Evolutionary conservation across 2,888 invertebrate genomes (phyloP), one percentile per base, ranked within the genome.

Genomic region (Pachliopta kotzebuea): DNA sequence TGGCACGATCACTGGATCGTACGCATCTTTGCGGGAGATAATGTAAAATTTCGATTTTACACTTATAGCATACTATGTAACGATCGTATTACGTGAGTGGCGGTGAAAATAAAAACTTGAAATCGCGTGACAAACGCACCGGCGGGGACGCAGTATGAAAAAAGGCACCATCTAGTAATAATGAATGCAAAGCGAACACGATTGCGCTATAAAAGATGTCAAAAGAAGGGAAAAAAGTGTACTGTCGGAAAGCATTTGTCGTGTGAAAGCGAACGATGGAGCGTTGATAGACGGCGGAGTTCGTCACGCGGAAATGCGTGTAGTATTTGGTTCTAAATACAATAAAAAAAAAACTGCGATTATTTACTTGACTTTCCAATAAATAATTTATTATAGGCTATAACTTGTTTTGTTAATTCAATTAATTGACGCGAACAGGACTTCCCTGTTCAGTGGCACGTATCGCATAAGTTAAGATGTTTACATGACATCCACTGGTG

Each of bases 101-200:
- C 9, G 20, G 20, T n/a, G 1, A 7, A 23, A 26, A 0, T 9
- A 52, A 60, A 60, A 65, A 60, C 21, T 1, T 17, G 14, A 11
- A n/a, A 21, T 65, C 29, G 64, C 64, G 56, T 65, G 64, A 60
- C 23, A 52, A 56, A 65, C 64, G 64, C 64, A n/a, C 54, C 9
- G 18, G 29, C 23, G 52, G 8, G 0, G 20, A 49, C 23, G 45
- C 50, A 7, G 20, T n/a, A 26, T 17, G 42, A 56, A 60, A 59
- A 63, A 63, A 50, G 56, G 24, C 64, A 24, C 55, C 64, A 64
- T 42, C 56, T 64, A 55, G 18, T 59, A 59, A 29, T 60, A 57
- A 57, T 45, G 57, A 57, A 61, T 52, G 53, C 56, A 52, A 56
- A 26, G 55, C 54, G 8, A 54, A 21, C 63, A 59, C 55, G 63